A percentile compares a stretch with the other conserved stretches of the same genome.
phyloP scores from a whole-genome alignment of 2,113 vertebrate genomes.

The Scolopax mira region DNA sequence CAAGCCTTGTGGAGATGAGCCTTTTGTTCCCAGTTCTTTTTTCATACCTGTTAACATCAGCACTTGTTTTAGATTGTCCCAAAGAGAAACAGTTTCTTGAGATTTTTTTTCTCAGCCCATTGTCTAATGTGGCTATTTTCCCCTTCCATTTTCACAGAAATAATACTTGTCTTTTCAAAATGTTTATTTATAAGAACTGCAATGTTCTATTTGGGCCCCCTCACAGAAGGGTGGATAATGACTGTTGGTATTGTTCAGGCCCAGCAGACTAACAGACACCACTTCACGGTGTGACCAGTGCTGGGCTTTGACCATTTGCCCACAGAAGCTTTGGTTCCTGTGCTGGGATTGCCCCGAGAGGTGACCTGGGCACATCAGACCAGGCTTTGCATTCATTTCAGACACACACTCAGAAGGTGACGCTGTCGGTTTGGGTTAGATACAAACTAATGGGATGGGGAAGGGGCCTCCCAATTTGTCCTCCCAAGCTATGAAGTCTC shows the following conservation, averaged over 20 bases:
- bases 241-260: background rate
- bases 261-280: no score
- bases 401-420: rapidly evolving
- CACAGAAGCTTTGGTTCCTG: background rate
- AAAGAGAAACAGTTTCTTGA: background rate
- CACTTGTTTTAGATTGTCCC: background rate
- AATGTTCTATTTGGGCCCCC: background rate
- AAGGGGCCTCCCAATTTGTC: background rate
- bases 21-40: background rate
- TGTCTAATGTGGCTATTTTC: background rate
- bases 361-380: background rate
- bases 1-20: background rate
- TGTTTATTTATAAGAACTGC: background rate
- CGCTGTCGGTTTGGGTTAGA: background rate
- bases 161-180: background rate
- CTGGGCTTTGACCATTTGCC: background rate
- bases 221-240: background rate
- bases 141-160: background rate
- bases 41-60: background rate
- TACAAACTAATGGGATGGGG: background rate
- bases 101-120: background rate
- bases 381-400: background rate
- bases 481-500: background rate
- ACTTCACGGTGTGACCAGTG: rapidly evolving
- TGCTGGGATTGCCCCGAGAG: background rate